A percentile compares a stretch with the other conserved stretches of the same genome.
These are phyloP conservation scores for Pipistrellus nathusii DNA, from an alignment of 2,797 vertebrate genomes.

Conservation along the genomic window DNA sequence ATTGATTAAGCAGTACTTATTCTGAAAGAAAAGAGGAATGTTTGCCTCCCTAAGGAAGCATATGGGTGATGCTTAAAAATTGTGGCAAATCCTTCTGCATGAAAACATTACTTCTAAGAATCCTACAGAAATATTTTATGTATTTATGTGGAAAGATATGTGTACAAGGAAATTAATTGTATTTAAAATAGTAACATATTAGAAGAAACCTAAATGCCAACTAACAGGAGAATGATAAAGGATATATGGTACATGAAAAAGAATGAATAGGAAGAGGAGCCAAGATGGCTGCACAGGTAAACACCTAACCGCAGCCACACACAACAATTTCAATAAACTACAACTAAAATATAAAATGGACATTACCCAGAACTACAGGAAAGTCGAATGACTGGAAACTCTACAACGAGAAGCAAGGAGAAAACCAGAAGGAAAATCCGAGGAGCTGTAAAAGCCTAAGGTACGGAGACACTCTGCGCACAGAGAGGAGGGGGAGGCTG, in stretches of 20 bases:
- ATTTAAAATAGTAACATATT: constrained; percentile 32
- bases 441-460: too few species aligned
- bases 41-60: neutral
- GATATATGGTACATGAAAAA: neutral
- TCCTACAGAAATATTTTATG: constrained; percentile 37
- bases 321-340: too few species aligned
- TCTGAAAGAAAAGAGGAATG: neutral
- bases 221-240: neutral
- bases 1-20: neutral
- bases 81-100: neutral
- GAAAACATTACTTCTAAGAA: neutral
- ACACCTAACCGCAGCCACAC: too few species aligned
- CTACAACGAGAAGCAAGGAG: too few species aligned
- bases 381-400: too few species aligned
- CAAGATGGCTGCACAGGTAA: too few species aligned
- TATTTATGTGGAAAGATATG: neutral
- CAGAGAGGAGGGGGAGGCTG: too few species aligned
- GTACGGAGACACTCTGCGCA: too few species aligned
- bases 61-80: neutral
- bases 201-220: neutral
- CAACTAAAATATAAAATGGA: too few species aligned
- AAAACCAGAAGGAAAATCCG: too few species aligned
- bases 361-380: too few species aligned
- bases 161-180: neutral
- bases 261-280: neutral